These are phyloP conservation scores for Sminthurides bifidus DNA, from an alignment of 1,140 invertebrate genomes.

Conservation along the genomic window DNA sequence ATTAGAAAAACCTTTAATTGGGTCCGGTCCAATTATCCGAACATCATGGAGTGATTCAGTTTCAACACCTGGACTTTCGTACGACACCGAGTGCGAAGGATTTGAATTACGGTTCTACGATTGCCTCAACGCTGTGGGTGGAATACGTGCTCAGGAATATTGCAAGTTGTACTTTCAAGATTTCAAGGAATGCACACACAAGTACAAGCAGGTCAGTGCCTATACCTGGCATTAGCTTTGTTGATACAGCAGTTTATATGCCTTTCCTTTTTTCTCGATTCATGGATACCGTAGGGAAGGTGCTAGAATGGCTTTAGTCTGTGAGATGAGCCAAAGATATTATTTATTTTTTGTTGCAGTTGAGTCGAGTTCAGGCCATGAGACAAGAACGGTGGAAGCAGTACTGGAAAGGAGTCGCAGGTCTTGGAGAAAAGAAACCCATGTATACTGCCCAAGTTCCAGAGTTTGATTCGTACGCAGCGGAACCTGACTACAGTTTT, in stretches of 20 bases:
- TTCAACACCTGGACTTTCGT: conserved; percentile 1
- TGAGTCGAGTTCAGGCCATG: conserved; percentile 3
- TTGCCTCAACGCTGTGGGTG: conserved; percentile 21
- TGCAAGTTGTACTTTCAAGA: conserved; percentile 20
- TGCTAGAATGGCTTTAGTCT: not conserved
- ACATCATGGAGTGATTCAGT: conserved; percentile 16
- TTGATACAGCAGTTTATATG: not conserved
- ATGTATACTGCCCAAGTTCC: no score
- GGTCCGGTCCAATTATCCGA: conserved; percentile 8
- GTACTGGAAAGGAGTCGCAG: conserved; percentile 1
- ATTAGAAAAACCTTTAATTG: not conserved
- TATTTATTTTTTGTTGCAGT: conserved; percentile 1
- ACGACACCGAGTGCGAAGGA: conserved; percentile 8
- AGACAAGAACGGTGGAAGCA: conserved; percentile 6
- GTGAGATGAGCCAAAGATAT: not conserved
- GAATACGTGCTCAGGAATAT: not conserved
- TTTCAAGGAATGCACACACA: conserved; percentile 16
- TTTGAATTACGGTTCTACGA: conserved; percentile 20
- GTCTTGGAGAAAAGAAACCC: not conserved
- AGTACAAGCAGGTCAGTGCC: conserved; percentile 18
- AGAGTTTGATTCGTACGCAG: no score
- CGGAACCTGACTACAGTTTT: no score
- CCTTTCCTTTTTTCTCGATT: not conserved
- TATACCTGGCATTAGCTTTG: not conserved
- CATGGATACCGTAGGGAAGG: not conserved